phyloP scores from a whole-genome alignment of 2,113 vertebrate genomes.

The Dasyornis broadbenti region DNA sequence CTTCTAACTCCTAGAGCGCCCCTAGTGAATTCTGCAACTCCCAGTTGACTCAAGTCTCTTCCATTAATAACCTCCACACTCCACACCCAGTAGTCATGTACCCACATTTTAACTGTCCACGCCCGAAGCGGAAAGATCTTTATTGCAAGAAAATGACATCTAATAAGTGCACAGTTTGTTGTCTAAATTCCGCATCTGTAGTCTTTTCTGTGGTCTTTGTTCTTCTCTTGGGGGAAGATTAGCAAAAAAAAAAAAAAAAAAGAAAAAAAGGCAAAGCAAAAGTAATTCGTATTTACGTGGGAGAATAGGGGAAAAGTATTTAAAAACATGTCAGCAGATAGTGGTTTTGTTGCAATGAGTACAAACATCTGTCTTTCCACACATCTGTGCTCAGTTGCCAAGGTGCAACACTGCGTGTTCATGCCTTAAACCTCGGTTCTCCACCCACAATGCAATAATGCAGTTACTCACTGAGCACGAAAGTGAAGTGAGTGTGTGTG shows the following conservation, averaged over 20 bases:
- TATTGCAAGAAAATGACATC: background rate
- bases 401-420: too few relatives aligned
- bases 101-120: background rate
- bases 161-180: background rate
- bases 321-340: background rate
- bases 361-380: background rate
- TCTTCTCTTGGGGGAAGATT: background rate
- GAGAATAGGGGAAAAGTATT: background rate
- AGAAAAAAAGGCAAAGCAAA: background rate
- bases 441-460: background rate
- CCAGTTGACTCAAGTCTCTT: background rate
- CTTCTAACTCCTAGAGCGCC: fast-evolving
- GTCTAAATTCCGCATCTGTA: background rate
- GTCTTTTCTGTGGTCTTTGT: background rate
- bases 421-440: background rate
- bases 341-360: background rate
- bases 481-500: background rate
- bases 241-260: background rate
- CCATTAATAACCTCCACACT: background rate
- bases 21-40: background rate
- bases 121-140: background rate
- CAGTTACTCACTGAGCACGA: fast-evolving
- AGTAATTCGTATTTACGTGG: background rate
- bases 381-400: background rate
- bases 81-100: background rate